Evolutionary conservation across 2,888 invertebrate genomes (phyloP).

Genomic region (Andrena fulva): DNA sequence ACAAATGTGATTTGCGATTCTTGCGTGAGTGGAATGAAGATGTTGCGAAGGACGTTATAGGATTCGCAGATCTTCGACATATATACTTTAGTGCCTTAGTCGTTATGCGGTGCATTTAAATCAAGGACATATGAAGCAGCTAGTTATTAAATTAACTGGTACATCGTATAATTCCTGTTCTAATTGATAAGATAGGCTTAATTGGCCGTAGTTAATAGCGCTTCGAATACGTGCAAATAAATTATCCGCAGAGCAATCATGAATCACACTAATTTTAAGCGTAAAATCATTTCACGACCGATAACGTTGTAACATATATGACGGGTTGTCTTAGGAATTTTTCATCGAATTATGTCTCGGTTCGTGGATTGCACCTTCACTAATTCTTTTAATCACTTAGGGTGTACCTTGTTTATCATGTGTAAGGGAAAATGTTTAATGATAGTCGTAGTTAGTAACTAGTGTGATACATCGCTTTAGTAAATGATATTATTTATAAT

Average conservation of each 20-base stretch:
- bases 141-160: not conserved
- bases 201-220: not conserved
- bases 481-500: conserved; percentile 12
- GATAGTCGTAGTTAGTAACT: conserved; percentile 12
- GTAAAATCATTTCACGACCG: not conserved
- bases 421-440: not conserved
- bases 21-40: not conserved
- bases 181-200: not conserved
- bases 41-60: conserved; percentile 23
- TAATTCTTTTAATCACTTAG: not conserved
- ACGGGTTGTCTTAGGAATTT: not conserved
- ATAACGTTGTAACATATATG: conserved; percentile 2
- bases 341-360: not conserved
- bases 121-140: conserved; percentile 12
- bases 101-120: conserved; percentile 39
- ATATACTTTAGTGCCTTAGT: conserved; percentile 61
- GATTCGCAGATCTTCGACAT: conserved; percentile 14
- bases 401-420: conserved; percentile 23
- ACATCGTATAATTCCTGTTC: conserved; percentile 6
- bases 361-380: not conserved
- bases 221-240: conserved; percentile 11
- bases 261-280: conserved; percentile 2
- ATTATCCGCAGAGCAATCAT: conserved; percentile 33
- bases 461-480: conserved; percentile 33
- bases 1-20: conserved; percentile 28